Conservation (phyloP, 2,888 invertebrate genomes). For the Aporophyla lueneburgensis region DNA sequence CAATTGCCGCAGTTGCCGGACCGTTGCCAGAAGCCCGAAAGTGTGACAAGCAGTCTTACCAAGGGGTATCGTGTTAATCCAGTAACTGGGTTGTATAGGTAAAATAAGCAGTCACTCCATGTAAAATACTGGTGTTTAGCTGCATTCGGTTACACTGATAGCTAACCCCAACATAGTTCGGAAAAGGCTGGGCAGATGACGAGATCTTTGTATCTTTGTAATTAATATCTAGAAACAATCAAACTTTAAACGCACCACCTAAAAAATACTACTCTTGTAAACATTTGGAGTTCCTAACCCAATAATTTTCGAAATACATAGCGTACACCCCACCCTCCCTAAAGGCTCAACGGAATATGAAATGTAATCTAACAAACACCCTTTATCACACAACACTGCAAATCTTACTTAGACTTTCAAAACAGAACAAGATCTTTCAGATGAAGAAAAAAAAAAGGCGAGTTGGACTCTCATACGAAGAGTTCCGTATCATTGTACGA, state of each 20-base stretch:
- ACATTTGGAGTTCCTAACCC: neutral
- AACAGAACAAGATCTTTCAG: slow-evolving; percentile 22
- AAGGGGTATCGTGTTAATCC: too few species aligned
- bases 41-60: too few species aligned
- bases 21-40: too few species aligned
- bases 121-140: too few species aligned
- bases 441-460: slow-evolving; percentile 17
- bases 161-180: too few species aligned
- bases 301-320: slow-evolving; percentile 14
- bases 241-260: neutral
- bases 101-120: too few species aligned
- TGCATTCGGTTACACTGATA: too few species aligned
- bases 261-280: neutral
- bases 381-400: slow-evolving; percentile 24
- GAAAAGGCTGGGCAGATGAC: too few species aligned
- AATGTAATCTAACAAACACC: slow-evolving; percentile 47
- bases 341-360: slow-evolving; percentile 36
- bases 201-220: neutral
- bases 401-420: slow-evolving; percentile 48
- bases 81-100: too few species aligned
- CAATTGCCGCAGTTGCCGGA: too few species aligned
- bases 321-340: neutral
- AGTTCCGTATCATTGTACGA: neutral
- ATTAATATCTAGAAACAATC: neutral
- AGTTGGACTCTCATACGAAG: neutral